phyloP scores from a whole-genome alignment of 1,140 invertebrate genomes.

The Zophobas morio region DNA sequence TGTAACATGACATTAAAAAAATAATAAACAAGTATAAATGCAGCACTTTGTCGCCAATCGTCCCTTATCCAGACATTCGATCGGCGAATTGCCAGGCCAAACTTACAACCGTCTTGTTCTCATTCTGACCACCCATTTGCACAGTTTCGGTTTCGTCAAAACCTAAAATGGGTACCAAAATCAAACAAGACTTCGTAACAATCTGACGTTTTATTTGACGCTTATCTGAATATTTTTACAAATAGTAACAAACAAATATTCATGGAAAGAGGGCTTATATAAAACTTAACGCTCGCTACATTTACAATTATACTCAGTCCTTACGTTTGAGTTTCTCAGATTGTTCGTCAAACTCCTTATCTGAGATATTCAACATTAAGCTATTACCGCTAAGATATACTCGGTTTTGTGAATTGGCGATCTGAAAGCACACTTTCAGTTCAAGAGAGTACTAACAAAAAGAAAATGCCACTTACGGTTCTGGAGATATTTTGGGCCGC shows the following conservation, averaged over 20 bases:
- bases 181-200: constrained; percentile 35
- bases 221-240: constrained; percentile 44
- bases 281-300: constrained; percentile 32
- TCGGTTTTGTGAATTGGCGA: constrained; percentile 46
- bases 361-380: constrained; percentile 98
- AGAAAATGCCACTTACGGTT: constrained; percentile 81
- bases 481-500: constrained; percentile 97
- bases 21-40: not conserved
- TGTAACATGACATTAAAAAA: not conserved
- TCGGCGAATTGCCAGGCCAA: not conserved
- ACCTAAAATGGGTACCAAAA: constrained; percentile 36
- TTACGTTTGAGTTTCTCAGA: constrained; percentile 89
- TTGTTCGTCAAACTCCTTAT: constrained; percentile 91
- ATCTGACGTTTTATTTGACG: constrained; percentile 15
- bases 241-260: constrained; percentile 46
- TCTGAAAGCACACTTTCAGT: constrained; percentile 50
- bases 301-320: constrained; percentile 66
- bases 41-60: not conserved
- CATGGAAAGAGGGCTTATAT: not conserved
- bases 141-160: not conserved
- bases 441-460: not conserved
- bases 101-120: not conserved
- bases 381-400: constrained; percentile 90
- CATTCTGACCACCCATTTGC: not conserved
- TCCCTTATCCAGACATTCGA: constrained; percentile 6